phyloP scores from a whole-genome alignment of 2,113 vertebrate genomes.

The Passer montanus region DNA sequence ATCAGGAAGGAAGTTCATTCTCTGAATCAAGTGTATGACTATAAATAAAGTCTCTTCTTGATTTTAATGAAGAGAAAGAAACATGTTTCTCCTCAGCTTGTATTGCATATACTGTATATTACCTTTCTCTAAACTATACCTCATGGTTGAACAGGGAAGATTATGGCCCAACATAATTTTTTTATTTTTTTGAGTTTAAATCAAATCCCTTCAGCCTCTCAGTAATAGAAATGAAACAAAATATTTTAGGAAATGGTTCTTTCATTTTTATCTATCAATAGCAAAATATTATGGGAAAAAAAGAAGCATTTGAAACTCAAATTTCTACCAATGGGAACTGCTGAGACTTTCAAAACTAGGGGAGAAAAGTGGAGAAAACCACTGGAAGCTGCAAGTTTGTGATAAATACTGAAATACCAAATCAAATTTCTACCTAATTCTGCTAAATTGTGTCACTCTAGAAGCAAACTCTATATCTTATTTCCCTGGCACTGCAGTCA shows the following conservation, averaged over 20 bases:
- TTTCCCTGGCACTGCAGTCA: neutral
- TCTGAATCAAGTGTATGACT: neutral
- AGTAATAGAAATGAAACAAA: neutral
- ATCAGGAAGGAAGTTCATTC: neutral
- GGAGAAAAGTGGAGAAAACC: neutral
- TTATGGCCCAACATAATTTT: neutral
- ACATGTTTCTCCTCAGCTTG: neutral
- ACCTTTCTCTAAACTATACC: neutral
- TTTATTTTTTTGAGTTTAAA: neutral
- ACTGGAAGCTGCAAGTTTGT: neutral
- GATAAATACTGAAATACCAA: neutral
- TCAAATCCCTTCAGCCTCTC: neutral
- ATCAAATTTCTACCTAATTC: neutral
- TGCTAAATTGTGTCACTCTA: neutral
- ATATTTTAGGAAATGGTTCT: neutral
- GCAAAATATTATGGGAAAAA: neutral
- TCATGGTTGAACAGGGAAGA: neutral
- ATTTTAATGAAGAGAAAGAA: neutral
- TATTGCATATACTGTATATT: accelerated
- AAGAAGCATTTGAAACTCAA: neutral
- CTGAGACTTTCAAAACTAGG: neutral
- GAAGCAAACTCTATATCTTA: neutral
- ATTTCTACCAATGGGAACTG: neutral
- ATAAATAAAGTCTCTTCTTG: neutral
- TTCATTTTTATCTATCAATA: neutral